Evolutionary conservation across 2,888 invertebrate genomes (phyloP).

Genomic region (Pemphredon lugubris): DNA sequence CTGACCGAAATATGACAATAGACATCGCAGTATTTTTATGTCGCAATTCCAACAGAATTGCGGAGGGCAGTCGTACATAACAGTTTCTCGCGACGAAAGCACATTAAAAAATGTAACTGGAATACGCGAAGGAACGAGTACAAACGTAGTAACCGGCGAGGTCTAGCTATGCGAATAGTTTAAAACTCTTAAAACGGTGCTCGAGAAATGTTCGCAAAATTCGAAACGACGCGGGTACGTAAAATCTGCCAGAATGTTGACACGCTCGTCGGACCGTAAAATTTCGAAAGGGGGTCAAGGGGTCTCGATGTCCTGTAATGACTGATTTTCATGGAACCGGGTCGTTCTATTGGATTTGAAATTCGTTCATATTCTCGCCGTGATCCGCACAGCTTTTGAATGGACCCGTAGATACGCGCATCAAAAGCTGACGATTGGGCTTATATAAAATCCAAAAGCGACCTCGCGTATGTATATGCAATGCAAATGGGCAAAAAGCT

Average conservation of each 20-base stretch:
- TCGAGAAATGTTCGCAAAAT: background rate
- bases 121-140: too few species aligned
- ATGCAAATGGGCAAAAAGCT: too few species aligned
- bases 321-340: conserved; percentile 54
- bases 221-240: too few species aligned
- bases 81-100: too few species aligned
- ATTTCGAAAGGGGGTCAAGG: conserved; percentile 31
- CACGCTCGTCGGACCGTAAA: background rate
- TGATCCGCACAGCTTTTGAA: conserved; percentile 33
- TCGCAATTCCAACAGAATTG: background rate
- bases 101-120: too few species aligned
- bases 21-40: background rate
- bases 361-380: conserved; percentile 29
- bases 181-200: background rate
- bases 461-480: background rate
- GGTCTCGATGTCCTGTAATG: conserved; percentile 43
- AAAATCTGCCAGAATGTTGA: too few species aligned
- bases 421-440: conserved; percentile 32
- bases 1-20: background rate
- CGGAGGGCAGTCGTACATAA: background rate
- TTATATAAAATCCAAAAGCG: conserved; percentile 18
- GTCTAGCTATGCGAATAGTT: too few species aligned
- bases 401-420: conserved; percentile 26
- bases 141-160: too few species aligned
- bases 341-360: conserved; percentile 47